A percentile compares a stretch with the other conserved stretches of the same genome.
phyloP scores from a whole-genome alignment of 2,113 vertebrate genomes.

The Phrynosoma platyrhinos region DNA sequence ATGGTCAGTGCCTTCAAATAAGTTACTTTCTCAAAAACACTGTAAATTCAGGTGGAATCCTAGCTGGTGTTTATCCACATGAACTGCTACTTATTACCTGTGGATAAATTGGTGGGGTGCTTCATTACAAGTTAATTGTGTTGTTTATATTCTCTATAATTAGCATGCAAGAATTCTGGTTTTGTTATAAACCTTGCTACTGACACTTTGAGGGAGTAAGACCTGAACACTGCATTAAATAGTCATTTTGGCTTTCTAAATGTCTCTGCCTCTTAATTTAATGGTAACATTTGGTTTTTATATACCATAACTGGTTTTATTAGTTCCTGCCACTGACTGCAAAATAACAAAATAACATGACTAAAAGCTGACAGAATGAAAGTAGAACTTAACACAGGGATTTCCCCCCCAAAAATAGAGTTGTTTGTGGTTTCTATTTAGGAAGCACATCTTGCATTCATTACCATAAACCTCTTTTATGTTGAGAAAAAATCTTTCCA shows the following conservation, averaged over 20 bases:
- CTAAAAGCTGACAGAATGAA: neutral
- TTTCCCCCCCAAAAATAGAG: constrained; percentile 11
- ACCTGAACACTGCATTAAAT: constrained; percentile 14
- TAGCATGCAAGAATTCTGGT: neutral
- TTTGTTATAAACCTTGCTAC: constrained; percentile 8
- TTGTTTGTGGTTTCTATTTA: constrained; percentile 1
- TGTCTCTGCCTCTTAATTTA: neutral
- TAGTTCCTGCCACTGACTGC: constrained; percentile 30
- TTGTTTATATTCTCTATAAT: constrained; percentile 34
- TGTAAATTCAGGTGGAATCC: neutral
- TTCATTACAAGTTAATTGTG: neutral
- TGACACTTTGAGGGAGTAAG: constrained; percentile 23
- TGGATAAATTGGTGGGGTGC: constrained; percentile 18
- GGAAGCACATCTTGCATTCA: neutral
- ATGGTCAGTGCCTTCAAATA: neutral
- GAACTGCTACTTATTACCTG: constrained; percentile 41
- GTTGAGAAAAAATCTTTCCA: neutral
- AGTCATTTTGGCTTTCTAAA: constrained; percentile 19
- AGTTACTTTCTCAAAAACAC: neutral
- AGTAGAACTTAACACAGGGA: neutral
- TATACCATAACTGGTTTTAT: constrained; percentile 44
- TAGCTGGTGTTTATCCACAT: constrained; percentile 11
- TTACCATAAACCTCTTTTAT: neutral
- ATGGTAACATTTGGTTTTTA: constrained; percentile 61
- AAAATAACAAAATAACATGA: constrained; percentile 20